Evolutionary conservation across 2,113 vertebrate species (phyloP), one percentile per base, ranked within the genome.

Genomic region (Chaenogobius annularis): DNA sequence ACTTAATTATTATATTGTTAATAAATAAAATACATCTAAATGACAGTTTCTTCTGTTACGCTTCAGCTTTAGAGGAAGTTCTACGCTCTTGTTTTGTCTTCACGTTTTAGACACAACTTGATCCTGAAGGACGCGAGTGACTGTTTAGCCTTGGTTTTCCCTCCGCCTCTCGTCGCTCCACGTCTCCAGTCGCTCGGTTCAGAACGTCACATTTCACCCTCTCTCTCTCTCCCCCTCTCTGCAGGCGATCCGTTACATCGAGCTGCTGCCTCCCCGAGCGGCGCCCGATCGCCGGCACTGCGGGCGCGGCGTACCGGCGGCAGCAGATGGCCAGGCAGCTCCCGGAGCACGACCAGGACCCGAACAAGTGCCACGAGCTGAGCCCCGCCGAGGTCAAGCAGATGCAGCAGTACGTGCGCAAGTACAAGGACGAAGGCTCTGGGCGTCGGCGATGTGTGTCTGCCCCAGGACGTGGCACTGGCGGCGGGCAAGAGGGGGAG

Each of bases 321-420:
- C 96, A 96, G 82, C 97, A 99, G 92, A 94, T 99, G 95, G 98
- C 95, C 8, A 94, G 94, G 72, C 98, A 99, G 93, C 95, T 99
- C 68, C 98, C 98, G 0, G 97, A 96, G 59, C 98, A 99, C 0
- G 98, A 99, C 89, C 97, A 99, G 89, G 97, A 99, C 90, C 98
- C 97, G 13, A 91, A 94, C 17, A 96, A 90, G 89, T 99, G 98
- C 91, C 98, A 99, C 0, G 97, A 99, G 84, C 87, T 99, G 73
- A 95, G 94, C 72, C 94, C 96, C 1, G 94, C 46, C 2, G 97
- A 99, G 90, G 96, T 99, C 69, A 97, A 95, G 79, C 93, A 94
- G 81, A 99, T 99, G 98, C 92, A 99, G 82, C 97, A 97, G 69
- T 99, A 93, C 19, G 96, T 99, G 80, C 96, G 95, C 91, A 98